Evolutionary conservation across 2,113 vertebrate genomes (phyloP), one percentile per base, ranked within the genome.

Genomic region (Calyptommatus sinebrachiatus): DNA sequence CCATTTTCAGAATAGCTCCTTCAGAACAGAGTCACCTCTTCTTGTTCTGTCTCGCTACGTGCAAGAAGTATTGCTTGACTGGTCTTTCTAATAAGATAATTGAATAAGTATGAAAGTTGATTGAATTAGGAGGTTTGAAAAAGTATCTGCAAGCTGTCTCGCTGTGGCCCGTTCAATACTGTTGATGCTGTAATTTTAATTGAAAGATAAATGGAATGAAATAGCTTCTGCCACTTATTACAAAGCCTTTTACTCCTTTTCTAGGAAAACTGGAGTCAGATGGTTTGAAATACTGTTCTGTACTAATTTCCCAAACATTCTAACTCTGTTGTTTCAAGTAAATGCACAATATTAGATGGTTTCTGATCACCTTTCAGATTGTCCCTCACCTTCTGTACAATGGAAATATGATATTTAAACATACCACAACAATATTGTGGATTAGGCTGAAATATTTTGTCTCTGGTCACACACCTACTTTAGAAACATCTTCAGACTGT

Each of bases 41-140:
- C 62, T 66, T n/a, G 70, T 76, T 77, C n/a, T 48, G 26, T 6
- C 20, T 69, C 1, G 1, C 81, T 83, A 83, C 68, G 24, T n/a
- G 53, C 69, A 84, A 81, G 75, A 82, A 76, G 60, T 31, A 2
- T 14, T 70, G 79, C 65, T 80, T 63, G 31, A 2, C 28, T 84
- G 71, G 84, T 77, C 73, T 4, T 76, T 84, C 63, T n/a, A 46
- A 4, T 68, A 9, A 7, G 24, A 76, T 91, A 89, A 90, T 83
- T 80, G 63, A 63, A 83, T 89, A 79, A 81, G 69, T 74, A 66
- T 2, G 63, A 57, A 62, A 81, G 77, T 28, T 88, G 84, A 88
- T 87, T 82, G 50, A 72, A 80, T 90, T 88, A 85, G 81, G 68
- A 75, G 63, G 86, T 60, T 80, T 86, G 89, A 89, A 48, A 86